These are phyloP conservation scores for Zaprionus capensis DNA, from an alignment of 1,140 invertebrate species.

Conservation along the genomic window DNA sequence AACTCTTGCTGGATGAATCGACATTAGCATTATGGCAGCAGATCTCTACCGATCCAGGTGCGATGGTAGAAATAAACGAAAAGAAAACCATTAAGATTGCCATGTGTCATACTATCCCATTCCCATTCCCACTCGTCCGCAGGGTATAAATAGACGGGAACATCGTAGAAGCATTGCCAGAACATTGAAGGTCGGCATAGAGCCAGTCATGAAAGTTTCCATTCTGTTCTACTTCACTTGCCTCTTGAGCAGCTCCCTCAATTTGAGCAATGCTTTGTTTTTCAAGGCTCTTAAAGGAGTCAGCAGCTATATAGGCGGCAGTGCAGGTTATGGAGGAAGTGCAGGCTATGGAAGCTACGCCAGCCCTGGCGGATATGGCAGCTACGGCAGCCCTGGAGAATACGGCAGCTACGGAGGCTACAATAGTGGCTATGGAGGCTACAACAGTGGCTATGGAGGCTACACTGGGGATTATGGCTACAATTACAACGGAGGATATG, in stretches of 20 bases:
- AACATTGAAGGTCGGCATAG: conserved; percentile 32
- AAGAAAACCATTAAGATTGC: conserved; percentile 62
- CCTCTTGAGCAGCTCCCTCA: conserved; percentile 37
- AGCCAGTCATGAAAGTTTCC: conserved; percentile 53
- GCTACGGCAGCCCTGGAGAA: background rate
- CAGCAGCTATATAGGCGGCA: conserved; percentile 19
- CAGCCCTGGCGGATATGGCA: background rate
- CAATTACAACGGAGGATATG: conserved; percentile 14
- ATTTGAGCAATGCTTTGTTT: conserved; percentile 53
- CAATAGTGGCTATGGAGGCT: conserved; percentile 9
- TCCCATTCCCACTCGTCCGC: conserved; percentile 4
- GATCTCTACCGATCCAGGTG: conserved; percentile 62
- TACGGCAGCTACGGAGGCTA: background rate
- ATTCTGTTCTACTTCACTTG: conserved; percentile 28
- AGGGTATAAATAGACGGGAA: conserved; percentile 72
- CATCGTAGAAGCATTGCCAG: conserved; percentile 50
- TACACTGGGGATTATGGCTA: conserved; percentile 2
- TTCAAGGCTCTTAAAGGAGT: conserved; percentile 55
- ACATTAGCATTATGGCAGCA: conserved; percentile 56
- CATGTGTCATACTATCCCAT: conserved; percentile 66
- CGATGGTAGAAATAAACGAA: conserved; percentile 36
- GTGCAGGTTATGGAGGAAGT: conserved; percentile 6
- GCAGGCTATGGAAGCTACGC: background rate
- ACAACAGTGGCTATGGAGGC: background rate
- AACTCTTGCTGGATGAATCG: conserved; percentile 32